Evolutionary conservation across 2,113 vertebrate genomes (phyloP).

Genomic region (Aldabrachelys gigantea): DNA sequence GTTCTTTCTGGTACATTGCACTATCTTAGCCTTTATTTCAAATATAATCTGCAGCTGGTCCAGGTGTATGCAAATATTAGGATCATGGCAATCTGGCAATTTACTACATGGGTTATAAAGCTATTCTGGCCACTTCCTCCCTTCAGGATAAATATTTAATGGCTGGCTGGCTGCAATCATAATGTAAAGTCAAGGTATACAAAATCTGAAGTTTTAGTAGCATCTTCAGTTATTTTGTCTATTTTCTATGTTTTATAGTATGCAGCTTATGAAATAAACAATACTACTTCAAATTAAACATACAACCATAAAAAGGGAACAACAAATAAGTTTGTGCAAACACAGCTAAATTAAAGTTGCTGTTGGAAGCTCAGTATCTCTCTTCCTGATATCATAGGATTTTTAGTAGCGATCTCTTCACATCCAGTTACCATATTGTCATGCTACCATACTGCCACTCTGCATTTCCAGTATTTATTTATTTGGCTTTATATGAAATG

Average conservation of each 20-base stretch:
- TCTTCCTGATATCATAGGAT: neutral
- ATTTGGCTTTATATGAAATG: neutral
- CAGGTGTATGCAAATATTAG: neutral
- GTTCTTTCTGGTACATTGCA: neutral
- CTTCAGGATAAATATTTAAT: neutral
- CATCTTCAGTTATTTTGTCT: neutral
- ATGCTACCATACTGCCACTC: neutral
- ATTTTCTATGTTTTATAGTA: neutral
- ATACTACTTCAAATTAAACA: neutral
- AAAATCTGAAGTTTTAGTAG: neutral
- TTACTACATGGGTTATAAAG: no score
- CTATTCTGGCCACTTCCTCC: neutral
- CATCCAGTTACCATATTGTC: neutral
- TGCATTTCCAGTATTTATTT: neutral
- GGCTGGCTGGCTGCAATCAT: no score
- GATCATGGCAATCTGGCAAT: neutral
- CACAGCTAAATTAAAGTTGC: neutral
- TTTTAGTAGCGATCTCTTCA: neutral
- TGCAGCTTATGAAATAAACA: neutral
- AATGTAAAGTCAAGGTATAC: neutral
- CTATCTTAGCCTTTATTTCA: neutral
- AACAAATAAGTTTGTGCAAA: neutral
- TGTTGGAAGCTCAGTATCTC: neutral
- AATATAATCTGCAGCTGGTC: neutral
- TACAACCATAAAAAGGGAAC: neutral